Conservation (phyloP, 2,113 vertebrate species). For the Morone chrysops region DNA sequence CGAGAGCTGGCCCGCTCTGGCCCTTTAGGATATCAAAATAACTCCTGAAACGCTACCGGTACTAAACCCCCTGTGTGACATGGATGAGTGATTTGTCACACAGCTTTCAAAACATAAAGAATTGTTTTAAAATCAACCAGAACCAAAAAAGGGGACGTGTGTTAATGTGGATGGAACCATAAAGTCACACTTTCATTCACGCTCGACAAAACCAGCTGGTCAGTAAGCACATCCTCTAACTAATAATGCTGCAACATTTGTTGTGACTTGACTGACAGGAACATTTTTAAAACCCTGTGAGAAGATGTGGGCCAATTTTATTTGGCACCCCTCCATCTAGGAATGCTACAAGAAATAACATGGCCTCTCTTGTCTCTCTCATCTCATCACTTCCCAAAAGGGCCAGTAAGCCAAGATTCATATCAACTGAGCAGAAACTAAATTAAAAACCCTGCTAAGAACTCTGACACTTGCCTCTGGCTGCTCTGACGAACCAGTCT, state of each 20-base stretch:
- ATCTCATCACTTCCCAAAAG: conserved; percentile 9
- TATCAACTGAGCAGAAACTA: not conserved
- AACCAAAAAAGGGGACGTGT: not conserved
- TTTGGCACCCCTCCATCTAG: not conserved
- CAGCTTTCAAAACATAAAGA: conserved; percentile 23
- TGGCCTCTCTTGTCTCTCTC: not conserved
- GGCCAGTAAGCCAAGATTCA: conserved; percentile 4
- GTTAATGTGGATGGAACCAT: not conserved
- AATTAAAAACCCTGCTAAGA: conserved; percentile 18
- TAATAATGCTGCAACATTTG: not conserved
- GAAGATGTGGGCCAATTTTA: too few species aligned
- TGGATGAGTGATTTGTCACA: conserved; percentile 1
- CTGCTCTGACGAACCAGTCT: not conserved
- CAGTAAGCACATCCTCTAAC: not conserved
- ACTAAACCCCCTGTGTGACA: conserved; percentile 9
- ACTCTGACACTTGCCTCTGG: conserved; percentile 15
- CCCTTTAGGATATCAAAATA: conserved; percentile 30
- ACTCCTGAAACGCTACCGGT: conserved; percentile 3
- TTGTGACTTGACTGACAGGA: not conserved
- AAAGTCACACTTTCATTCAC: not conserved
- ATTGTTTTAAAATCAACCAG: not conserved
- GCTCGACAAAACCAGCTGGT: not conserved
- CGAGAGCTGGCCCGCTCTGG: not conserved
- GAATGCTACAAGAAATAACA: not conserved
- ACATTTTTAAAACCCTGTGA: too few species aligned